These are phyloP conservation scores for Eupsilia transversa DNA, from an alignment of 2,888 invertebrate genomes.

Conservation along the genomic window DNA sequence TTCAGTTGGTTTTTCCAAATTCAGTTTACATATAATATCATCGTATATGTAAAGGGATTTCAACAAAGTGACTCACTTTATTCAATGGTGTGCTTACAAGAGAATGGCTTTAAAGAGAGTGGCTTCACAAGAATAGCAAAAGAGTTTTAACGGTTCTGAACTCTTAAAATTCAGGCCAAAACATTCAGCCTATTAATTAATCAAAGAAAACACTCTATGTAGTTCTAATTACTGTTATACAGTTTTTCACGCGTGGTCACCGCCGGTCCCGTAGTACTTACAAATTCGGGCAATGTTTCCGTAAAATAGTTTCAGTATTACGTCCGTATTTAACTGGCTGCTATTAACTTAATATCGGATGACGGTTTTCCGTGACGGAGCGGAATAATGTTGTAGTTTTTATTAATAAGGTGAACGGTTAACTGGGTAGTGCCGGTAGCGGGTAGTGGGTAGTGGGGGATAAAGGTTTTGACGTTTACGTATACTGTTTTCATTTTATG, in stretches of 20 bases:
- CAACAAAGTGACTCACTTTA: not conserved
- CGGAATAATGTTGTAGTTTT: conserved; percentile 59
- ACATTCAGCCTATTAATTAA: not conserved
- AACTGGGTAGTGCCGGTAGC: not conserved
- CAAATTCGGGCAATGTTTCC: conserved; percentile 46
- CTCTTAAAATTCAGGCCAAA: not conserved
- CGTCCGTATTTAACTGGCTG: conserved; percentile 46
- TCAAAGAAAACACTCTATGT: conserved; percentile 19
- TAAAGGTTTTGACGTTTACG: conserved; percentile 1
- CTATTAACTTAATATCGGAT: conserved; percentile 53
- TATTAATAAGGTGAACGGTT: conserved; percentile 50
- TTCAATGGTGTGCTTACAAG: not conserved
- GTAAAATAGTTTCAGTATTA: conserved; percentile 38
- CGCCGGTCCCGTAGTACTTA: conserved; percentile 4
- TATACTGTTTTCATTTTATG: not conserved
- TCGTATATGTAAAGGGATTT: not conserved
- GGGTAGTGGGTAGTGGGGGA: not conserved
- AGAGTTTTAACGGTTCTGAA: not conserved
- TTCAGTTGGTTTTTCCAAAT: not conserved
- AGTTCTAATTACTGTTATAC: conserved; percentile 25
- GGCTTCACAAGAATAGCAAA: not conserved
- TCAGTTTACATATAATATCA: too few species aligned
- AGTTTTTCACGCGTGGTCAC: conserved; percentile 38
- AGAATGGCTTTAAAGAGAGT: not conserved
- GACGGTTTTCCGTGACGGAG: conserved; percentile 64